These are phyloP conservation scores for Cephus spinipes DNA, from an alignment of 2,888 invertebrate genomes.

Conservation along the genomic window DNA sequence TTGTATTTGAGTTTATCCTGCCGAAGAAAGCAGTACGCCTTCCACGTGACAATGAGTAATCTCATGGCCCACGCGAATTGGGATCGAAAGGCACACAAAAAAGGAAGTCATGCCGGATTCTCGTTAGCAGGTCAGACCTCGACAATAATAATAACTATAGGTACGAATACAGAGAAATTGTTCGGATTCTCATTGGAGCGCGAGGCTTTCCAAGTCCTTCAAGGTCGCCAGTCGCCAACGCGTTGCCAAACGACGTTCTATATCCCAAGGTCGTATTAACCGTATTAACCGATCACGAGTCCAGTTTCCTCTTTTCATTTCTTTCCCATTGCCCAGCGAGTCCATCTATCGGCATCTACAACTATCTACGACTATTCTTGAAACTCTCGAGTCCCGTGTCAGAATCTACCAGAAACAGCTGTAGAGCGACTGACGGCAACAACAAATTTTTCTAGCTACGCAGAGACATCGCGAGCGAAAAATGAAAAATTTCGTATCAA, in stretches of 20 bases:
- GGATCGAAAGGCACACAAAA: too few species aligned
- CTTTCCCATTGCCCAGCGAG: background rate
- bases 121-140: too few species aligned
- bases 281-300: background rate
- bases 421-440: too few species aligned
- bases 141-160: background rate
- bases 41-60: too few species aligned
- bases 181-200: background rate
- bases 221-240: background rate
- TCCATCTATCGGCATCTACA: background rate
- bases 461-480: background rate
- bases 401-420: slow-evolving; percentile 1
- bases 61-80: too few species aligned
- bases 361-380: background rate
- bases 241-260: slow-evolving; percentile 5
- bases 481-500: slow-evolving; percentile 15
- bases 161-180: background rate
- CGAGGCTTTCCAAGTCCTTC: slow-evolving; percentile 4
- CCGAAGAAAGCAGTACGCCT: too few species aligned
- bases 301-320: background rate
- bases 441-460: too few species aligned
- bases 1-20: too few species aligned
- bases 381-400: background rate
- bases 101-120: too few species aligned
- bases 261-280: background rate